Evolutionary conservation across 2,888 invertebrate genomes (phyloP).

Genomic region (Candidula unifasciata): DNA sequence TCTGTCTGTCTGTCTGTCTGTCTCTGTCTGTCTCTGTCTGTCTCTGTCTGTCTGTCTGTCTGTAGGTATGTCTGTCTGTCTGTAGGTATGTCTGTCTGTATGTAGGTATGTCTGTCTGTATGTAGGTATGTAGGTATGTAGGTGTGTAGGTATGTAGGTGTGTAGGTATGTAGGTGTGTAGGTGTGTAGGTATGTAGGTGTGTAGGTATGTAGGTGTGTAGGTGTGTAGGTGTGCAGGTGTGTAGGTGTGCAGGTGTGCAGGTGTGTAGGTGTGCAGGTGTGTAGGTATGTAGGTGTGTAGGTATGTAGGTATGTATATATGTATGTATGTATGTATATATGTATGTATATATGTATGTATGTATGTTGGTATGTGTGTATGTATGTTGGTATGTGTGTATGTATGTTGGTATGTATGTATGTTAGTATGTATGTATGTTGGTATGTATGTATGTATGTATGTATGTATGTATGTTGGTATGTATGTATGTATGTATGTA

Average conservation of each 20-base stretch:
- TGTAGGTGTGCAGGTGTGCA: background rate
- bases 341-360: background rate
- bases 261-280: background rate
- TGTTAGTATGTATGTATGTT: too few relatives aligned
- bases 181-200: background rate
- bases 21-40: background rate
- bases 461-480: too few relatives aligned
- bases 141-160: background rate
- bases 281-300: background rate
- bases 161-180: background rate
- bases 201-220: background rate
- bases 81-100: background rate
- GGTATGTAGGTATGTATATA: background rate
- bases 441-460: too few relatives aligned
- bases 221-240: background rate
- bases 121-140: background rate
- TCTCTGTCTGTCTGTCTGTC: slow-evolving; percentile 3
- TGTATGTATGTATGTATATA: background rate
- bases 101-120: background rate
- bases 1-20: background rate
- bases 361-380: background rate
- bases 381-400: too few relatives aligned
- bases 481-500: too few relatives aligned
- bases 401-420: too few relatives aligned
- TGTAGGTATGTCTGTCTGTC: background rate